Conservation (phyloP, 2,797 vertebrate genomes). For the Falco biarmicus region DNA sequence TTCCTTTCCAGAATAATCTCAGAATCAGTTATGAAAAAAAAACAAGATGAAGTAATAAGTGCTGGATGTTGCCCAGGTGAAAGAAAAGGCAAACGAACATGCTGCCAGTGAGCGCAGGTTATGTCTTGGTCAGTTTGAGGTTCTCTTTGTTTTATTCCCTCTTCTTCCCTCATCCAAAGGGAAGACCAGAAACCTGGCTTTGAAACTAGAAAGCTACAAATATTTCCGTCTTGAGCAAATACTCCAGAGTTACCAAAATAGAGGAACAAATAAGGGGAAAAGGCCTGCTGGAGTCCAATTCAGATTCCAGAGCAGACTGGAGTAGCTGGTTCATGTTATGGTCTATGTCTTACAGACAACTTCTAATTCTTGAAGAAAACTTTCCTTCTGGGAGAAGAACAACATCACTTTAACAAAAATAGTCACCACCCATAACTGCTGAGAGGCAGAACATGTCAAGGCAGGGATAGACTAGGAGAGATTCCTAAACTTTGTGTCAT, state of each 20-base stretch:
- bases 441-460: neutral
- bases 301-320: neutral
- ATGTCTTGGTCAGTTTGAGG: neutral
- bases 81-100: neutral
- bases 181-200: neutral
- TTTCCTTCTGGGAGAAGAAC: neutral
- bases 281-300: neutral
- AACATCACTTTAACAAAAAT: neutral
- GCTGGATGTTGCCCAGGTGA: neutral
- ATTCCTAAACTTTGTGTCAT: neutral
- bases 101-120: neutral
- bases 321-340: neutral
- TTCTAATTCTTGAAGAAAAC: neutral
- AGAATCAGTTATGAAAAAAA: neutral
- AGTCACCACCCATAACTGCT: neutral
- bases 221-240: neutral
- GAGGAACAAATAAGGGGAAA: neutral
- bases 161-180: neutral
- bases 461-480: neutral
- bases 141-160: neutral
- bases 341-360: neutral
- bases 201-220: neutral
- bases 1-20: neutral
- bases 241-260: neutral
- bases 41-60: constrained; percentile 6